Evolutionary conservation across 2,888 invertebrate species (phyloP), one percentile per base, ranked within the genome.

Genomic region (Agrypnus murinus): DNA sequence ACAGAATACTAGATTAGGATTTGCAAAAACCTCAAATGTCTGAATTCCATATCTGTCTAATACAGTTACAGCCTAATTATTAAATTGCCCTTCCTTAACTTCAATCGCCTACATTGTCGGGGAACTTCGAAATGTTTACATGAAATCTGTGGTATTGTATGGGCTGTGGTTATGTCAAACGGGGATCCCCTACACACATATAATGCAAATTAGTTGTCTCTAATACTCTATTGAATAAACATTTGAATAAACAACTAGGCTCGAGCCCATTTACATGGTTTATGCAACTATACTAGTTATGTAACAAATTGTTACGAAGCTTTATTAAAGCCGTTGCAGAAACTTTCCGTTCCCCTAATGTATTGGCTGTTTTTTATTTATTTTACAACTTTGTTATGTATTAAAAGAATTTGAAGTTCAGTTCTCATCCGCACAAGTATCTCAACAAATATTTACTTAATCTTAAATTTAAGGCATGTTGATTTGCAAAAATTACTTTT

Each of bases 161-260:
- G 36, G 25, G 32, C 32, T 34, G 53, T 12, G 53, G 34, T 55
- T 55, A 36, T 55, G 55, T 36, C 55, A 55, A 55, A 55, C 34
- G 15, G 15, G 17, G 36, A 55, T 12, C 55, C 25, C 55, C 36
- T 55, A 58, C 43, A 43, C 31, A 58, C 43, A 43, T 43, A 43
- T 34, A 58, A 58, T 58, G 58, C 58, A 58, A 58, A 58, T 58
- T 43, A 43, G 31, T 31, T 19, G 43, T 43, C 40, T 58, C 14
- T 58, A 58, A 58, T 58, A 43, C 58, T 43, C 58, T 43, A 43
- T 58, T 58, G 58, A 38, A 58, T 58, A 58, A 58, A 58, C 58
- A 58, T 58, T 58, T 58, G 58, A 40, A n/a, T n/a, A n/a, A n/a
- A n/a, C 40, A 58, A 58, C 58, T 58, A 58, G 58, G 58, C 43